These are phyloP conservation scores for Heliocidaris erythrogramma DNA, from an alignment of 35 echinoderm and acorn worm species.

Conservation along the genomic window DNA sequence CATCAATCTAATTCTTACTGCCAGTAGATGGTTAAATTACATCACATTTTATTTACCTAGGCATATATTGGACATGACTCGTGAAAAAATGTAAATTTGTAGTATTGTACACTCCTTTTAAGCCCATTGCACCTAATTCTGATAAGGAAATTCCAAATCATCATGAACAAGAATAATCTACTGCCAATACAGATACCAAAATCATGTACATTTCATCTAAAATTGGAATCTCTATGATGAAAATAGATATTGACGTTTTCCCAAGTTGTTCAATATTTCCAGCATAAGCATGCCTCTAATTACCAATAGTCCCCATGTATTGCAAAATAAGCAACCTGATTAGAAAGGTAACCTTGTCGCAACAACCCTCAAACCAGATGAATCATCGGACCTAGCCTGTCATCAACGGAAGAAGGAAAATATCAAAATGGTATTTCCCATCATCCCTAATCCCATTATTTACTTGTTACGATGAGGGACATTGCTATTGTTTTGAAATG, in stretches of 20 bases:
- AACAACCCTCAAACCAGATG: slow-evolving; percentile 16
- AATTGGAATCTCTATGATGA: neutral
- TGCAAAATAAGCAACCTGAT: neutral
- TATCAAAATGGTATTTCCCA: slow-evolving; percentile 11
- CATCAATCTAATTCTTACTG: neutral
- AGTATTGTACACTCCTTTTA: neutral
- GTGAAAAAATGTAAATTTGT: neutral
- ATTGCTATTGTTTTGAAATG: slow-evolving; percentile 10
- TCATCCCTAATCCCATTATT: neutral
- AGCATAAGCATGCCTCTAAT: neutral
- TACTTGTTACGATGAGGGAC: neutral
- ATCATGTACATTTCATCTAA: neutral
- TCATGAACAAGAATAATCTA: neutral
- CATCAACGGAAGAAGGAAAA: neutral
- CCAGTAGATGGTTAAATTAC: neutral
- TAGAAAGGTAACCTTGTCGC: neutral
- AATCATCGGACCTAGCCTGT: neutral
- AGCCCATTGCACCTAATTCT: neutral
- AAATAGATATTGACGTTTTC: neutral
- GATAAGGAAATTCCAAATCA: neutral
- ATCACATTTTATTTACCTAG: neutral
- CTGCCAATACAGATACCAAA: neutral
- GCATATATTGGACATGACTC: neutral
- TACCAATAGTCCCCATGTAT: neutral
- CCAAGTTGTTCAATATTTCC: neutral